Conservation (phyloP, 2,888 invertebrate species). For the Spatulosminthurus flaviceps region DNA sequence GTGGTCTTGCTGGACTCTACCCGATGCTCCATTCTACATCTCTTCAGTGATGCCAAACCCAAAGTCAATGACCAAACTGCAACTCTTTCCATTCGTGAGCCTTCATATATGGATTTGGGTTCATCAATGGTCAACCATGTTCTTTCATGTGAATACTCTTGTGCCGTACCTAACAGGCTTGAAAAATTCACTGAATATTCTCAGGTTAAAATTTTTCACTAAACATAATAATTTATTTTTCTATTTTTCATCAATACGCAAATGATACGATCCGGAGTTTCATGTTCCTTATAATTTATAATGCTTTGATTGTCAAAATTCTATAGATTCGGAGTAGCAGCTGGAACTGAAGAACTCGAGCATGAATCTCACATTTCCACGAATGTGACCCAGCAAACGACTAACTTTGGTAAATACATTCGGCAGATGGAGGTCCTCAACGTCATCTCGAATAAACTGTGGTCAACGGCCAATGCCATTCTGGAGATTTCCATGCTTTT, state of each 20-base stretch:
- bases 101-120: conserved; percentile 38
- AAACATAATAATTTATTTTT: no score
- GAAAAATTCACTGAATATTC: conserved; percentile 4
- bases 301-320: no score
- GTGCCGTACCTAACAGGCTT: not conserved
- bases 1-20: not conserved
- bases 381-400: not conserved
- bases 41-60: conserved; percentile 5
- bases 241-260: no score
- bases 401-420: not conserved
- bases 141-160: conserved; percentile 20
- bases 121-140: conserved; percentile 37
- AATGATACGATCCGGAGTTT: no score
- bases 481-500: conserved; percentile 19
- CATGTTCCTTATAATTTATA: not conserved
- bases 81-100: not conserved
- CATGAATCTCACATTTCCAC: not conserved
- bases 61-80: not conserved
- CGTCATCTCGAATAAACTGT: not conserved
- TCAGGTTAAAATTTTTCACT: not conserved
- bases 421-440: conserved; percentile 8
- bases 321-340: not conserved
- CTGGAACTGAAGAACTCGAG: conserved; percentile 4
- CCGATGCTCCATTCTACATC: conserved; percentile 8
- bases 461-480: conserved; percentile 13